Evolutionary conservation across 92 coral and sea anemone genomes (phyloP), one percentile per base, ranked within the genome.

Genomic region (Anthopleura xanthogrammica): DNA sequence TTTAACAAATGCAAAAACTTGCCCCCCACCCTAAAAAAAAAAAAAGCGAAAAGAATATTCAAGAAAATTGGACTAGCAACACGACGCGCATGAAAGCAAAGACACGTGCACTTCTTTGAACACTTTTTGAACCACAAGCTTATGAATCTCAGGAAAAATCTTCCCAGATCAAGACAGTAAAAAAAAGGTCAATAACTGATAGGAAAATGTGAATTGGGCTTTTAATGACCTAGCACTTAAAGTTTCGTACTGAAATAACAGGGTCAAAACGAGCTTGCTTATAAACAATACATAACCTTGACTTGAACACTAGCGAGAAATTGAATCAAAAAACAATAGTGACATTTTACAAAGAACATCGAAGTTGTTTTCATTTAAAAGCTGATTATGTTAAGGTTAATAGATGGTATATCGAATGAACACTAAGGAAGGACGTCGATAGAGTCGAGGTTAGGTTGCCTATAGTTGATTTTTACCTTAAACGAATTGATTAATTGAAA

Each of bases 401-500:
- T 2, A 46, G 50, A 46, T 46, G 50, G 50, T 9, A 9, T 46
- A 46, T 46, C 50, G 50, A 46, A 46, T 46, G 50, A 46, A 46
- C 50, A 46, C 50, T 46, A 46, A 46, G 50, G 64, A 58, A 16
- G 0, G 64, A 58, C 64, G 13, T 5, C 50, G 50, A 46, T 46
- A 46, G 50, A 46, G 50, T 46, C 50, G 50, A 46, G 9, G 7
- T 29, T 29, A 29, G 9, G 50, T 46, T 46, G 5, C 50, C 5
- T 46, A 29, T 29, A 29, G 36, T 29, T 29, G 36, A 29, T 29
- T 29, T 29, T 29, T 29, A 29, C 36, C 36, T 29, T 29, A 29
- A 29, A 29, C 0, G 36, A 29, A 29, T 29, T 62, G 83, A 79
- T 79, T 79, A 79, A 79, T 79, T 62, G 36, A 41, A 13, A 40